These are phyloP conservation scores for Pterocles orientalis DNA, from an alignment of 2,113 vertebrate genomes.

Conservation along the genomic window DNA sequence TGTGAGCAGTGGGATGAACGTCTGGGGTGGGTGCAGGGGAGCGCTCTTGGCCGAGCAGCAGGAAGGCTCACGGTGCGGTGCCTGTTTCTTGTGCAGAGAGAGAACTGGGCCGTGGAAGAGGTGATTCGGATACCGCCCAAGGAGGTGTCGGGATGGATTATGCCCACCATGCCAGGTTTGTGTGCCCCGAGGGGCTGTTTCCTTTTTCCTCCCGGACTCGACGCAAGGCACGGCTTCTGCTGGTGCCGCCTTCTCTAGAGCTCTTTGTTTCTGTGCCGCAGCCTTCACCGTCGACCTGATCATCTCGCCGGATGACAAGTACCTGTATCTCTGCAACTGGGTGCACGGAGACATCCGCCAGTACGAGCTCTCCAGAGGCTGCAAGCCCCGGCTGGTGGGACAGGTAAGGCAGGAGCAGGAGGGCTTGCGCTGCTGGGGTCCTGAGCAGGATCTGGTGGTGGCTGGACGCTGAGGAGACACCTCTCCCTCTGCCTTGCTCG, in stretches of 20 bases:
- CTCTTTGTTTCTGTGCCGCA: conserved; percentile 3
- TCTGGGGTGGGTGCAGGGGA: no score
- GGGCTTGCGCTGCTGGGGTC: neutral
- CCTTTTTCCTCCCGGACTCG: neutral
- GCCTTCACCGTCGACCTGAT: conserved; percentile 89
- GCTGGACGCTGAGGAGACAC: rapidly evolving
- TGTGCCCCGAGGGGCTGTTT: neutral
- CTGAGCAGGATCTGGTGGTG: neutral
- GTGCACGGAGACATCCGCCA: conserved; percentile 92
- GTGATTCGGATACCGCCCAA: neutral
- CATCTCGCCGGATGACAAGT: conserved; percentile 88
- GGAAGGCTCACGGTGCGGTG: neutral
- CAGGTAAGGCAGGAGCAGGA: conserved; percentile 69
- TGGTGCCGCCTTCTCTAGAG: neutral
- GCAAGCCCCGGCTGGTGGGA: conserved; percentile 82
- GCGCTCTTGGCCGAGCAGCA: no score
- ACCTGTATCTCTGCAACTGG: conserved; percentile 93
- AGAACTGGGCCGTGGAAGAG: conserved; percentile 1
- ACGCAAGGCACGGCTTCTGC: neutral
- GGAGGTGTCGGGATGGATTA: neutral
- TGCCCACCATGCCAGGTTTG: neutral
- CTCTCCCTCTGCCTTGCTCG: rapidly evolving
- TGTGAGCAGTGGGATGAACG: no score
- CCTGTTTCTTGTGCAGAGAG: neutral
- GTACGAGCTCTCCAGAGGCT: conserved; percentile 86